Evolutionary conservation across 2,888 invertebrate genomes (phyloP).

Genomic region (Gastracanthus pulcherrimus): DNA sequence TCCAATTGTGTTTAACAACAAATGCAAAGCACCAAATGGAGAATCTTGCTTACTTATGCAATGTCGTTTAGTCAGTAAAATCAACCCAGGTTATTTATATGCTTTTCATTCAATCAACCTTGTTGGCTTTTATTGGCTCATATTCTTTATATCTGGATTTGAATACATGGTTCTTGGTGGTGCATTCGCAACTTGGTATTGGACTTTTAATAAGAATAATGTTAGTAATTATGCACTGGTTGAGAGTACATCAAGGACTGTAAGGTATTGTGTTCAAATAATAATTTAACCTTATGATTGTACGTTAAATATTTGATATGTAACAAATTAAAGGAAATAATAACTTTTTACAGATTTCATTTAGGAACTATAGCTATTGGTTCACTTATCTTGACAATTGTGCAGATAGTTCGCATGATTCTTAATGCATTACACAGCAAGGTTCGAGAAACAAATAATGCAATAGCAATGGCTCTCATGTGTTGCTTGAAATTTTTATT

Average conservation of each 20-base stretch:
- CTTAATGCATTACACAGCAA: slow-evolving; percentile 92
- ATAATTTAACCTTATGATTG: not conserved
- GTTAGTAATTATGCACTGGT: slow-evolving; percentile 89
- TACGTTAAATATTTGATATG: not conserved
- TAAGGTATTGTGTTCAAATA: slow-evolving; percentile 76
- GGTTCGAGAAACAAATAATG: slow-evolving; percentile 84
- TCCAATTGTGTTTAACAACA: slow-evolving; percentile 10
- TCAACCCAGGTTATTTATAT: slow-evolving; percentile 1
- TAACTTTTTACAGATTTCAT: slow-evolving; percentile 79
- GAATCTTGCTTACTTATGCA: slow-evolving; percentile 18
- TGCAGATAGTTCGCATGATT: slow-evolving; percentile 90
- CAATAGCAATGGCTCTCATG: slow-evolving; percentile 85
- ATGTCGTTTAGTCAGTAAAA: slow-evolving; percentile 17
- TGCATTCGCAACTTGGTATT: slow-evolving; percentile 88
- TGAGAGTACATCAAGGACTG: slow-evolving; percentile 84
- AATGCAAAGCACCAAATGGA: slow-evolving; percentile 29
- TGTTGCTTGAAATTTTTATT: slow-evolving; percentile 89
- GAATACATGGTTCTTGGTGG: slow-evolving; percentile 94
- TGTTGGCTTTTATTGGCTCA: slow-evolving; percentile 92
- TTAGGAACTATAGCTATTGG: slow-evolving; percentile 89
- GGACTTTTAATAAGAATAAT: slow-evolving; percentile 87
- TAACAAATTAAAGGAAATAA: not conserved
- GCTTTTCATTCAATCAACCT: slow-evolving; percentile 77
- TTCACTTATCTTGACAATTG: slow-evolving; percentile 89
- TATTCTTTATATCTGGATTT: slow-evolving; percentile 92